phyloP scores from a whole-genome alignment of 1,140 invertebrate species.

The Philotrypesis tridentata region DNA sequence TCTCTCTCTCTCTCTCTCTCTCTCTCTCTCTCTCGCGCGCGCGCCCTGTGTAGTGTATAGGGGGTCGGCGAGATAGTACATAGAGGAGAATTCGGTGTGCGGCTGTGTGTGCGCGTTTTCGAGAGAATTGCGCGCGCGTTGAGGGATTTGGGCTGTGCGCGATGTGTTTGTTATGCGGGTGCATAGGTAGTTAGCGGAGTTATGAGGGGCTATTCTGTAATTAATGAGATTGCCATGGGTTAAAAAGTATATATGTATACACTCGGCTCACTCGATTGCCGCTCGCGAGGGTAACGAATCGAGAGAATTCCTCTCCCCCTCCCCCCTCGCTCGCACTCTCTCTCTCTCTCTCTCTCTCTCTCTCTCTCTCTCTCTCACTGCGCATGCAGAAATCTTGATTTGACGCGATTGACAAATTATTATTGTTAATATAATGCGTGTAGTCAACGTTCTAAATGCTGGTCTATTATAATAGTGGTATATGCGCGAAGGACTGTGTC shows the following conservation, averaged over 20 bases:
- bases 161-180: conserved; percentile 39
- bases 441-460: no score
- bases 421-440: no score
- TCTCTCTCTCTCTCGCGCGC: not conserved
- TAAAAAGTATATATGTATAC: not conserved
- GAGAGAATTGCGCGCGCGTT: conserved; percentile 36
- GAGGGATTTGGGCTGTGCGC: conserved; percentile 26
- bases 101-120: conserved; percentile 15
- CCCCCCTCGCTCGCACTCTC: no score
- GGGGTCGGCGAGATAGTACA: not conserved
- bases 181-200: conserved; percentile 31
- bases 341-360: no score
- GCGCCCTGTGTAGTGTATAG: not conserved
- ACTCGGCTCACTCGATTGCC: conserved; percentile 11
- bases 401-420: not conserved
- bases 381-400: not conserved
- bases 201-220: conserved; percentile 38
- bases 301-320: not conserved
- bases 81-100: not conserved
- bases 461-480: no score
- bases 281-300: not conserved
- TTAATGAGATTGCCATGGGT: conserved; percentile 39
- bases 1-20: conserved; percentile 10
- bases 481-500: no score
- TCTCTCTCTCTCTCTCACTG: no score